These are phyloP conservation scores for Thalassoma bifasciatum DNA, from an alignment of 2,113 vertebrate species.

Conservation along the genomic window DNA sequence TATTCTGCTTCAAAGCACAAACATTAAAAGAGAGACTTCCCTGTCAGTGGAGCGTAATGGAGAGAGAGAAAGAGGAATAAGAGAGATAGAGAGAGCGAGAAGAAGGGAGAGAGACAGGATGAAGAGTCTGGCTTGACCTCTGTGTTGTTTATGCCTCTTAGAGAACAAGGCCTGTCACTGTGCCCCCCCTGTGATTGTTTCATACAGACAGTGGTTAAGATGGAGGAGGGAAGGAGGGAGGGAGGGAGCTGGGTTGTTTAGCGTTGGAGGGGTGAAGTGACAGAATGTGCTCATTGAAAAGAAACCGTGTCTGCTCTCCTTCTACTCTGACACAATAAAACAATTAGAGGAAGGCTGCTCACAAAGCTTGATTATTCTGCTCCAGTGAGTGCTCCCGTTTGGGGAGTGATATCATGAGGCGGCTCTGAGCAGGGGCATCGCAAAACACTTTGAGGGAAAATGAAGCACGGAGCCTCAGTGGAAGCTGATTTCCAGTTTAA, in stretches of 20 bases:
- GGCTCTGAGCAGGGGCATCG: conserved; percentile 40
- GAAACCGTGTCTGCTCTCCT: conserved; percentile 70
- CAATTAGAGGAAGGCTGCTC: conserved; percentile 50
- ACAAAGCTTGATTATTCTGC: conserved; percentile 73
- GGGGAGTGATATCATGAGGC: conserved; percentile 69
- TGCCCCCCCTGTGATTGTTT: conserved; percentile 50
- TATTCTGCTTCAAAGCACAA: conserved; percentile 66
- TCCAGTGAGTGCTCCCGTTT: conserved; percentile 46
- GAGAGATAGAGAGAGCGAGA: neutral
- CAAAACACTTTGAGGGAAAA: conserved; percentile 14
- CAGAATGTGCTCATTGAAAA: conserved; percentile 73
- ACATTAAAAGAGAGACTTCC: conserved; percentile 40
- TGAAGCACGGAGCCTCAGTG: conserved; percentile 1
- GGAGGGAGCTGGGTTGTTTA: conserved; percentile 16
- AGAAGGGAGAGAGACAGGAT: conserved; percentile 41
- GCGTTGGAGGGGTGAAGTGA: conserved; percentile 46
- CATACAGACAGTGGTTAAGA: conserved; percentile 49
- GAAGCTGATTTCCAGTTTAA: neutral
- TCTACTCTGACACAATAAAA: conserved; percentile 72
- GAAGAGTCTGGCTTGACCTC: conserved; percentile 57
- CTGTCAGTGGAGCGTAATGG: conserved; percentile 25
- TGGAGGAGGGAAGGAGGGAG: neutral
- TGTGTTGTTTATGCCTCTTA: conserved; percentile 63
- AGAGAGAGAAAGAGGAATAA: conserved; percentile 3
- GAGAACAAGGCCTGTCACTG: conserved; percentile 70